phyloP scores from a whole-genome alignment of 2,113 vertebrate species.

The Vulpes vulpes region DNA sequence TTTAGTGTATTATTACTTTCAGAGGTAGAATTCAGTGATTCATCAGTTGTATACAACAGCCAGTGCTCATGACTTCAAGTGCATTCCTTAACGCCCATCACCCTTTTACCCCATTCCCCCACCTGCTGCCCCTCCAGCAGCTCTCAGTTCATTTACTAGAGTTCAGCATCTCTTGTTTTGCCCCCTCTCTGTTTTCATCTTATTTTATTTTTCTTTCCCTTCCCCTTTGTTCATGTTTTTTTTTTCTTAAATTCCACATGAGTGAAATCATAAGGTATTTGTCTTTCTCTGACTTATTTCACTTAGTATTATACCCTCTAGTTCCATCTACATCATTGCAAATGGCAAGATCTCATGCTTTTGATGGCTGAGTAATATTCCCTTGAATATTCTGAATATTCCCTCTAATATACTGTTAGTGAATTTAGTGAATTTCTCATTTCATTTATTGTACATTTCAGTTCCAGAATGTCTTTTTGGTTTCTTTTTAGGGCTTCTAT shows the following conservation, averaged over 20 bases:
- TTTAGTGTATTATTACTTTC: background rate
- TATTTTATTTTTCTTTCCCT: background rate
- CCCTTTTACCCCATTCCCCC: too few species aligned
- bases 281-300: too few species aligned
- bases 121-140: background rate
- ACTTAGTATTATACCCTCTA: too few species aligned
- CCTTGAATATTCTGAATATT: too few species aligned
- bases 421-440: background rate
- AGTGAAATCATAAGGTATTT: background rate
- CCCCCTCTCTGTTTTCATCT: background rate
- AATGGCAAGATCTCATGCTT: too few species aligned
- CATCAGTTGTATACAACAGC: background rate
- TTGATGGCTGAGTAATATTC: too few species aligned
- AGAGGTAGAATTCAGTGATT: background rate
- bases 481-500: background rate
- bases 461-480: background rate
- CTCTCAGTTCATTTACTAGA: background rate
- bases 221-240: background rate
- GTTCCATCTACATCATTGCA: too few species aligned
- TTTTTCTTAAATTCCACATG: background rate
- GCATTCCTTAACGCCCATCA: background rate
- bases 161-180: background rate
- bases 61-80: background rate
- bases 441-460: background rate
- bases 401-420: too few species aligned